Evolutionary conservation across 2,797 vertebrate species (phyloP).

Genomic region (Sebastiscus albofasciatus): DNA sequence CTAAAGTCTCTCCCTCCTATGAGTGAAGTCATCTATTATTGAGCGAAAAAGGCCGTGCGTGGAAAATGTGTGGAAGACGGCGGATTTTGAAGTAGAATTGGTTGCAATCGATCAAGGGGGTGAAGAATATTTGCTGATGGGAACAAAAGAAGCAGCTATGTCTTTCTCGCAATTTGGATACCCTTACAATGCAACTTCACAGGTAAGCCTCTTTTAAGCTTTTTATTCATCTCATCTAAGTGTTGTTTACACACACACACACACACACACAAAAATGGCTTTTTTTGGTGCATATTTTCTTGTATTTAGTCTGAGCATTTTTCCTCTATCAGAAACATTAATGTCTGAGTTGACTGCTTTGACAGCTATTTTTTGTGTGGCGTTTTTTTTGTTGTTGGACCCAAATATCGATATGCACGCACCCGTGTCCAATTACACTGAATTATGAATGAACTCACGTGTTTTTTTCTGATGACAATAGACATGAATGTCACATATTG

Average conservation of each 20-base stretch:
- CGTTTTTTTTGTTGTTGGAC: constrained; percentile 67
- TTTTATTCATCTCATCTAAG: constrained; percentile 42
- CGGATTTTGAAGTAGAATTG: constrained; percentile 91
- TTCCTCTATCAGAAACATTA: constrained; percentile 19
- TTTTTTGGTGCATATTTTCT: constrained; percentile 23
- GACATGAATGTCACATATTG: constrained; percentile 79
- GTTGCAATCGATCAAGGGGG: constrained; percentile 90
- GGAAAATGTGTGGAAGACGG: constrained; percentile 89
- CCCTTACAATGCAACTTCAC: constrained; percentile 94
- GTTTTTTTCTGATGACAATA: constrained; percentile 84
- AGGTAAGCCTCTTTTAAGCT: constrained; percentile 87
- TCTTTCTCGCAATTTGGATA: constrained; percentile 99
- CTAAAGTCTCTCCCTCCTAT: constrained; percentile 85
- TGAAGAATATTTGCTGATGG: constrained; percentile 91
- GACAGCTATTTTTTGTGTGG: constrained; percentile 52
- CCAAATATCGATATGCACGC: constrained; percentile 73
- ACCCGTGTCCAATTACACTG: constrained; percentile 80
- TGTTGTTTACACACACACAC: constrained; percentile 1
- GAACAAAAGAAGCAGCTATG: constrained; percentile 94
- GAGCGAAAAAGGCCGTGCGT: constrained; percentile 89
- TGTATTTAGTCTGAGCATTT: constrained; percentile 27
- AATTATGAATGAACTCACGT: constrained; percentile 89
- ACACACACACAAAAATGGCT: neutral
- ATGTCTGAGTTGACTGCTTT: constrained; percentile 27
- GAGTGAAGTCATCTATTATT: constrained; percentile 94